Base-by-base conservation (phyloP, 2,113 vertebrate genomes). In the Lanius collurio region DNA sequence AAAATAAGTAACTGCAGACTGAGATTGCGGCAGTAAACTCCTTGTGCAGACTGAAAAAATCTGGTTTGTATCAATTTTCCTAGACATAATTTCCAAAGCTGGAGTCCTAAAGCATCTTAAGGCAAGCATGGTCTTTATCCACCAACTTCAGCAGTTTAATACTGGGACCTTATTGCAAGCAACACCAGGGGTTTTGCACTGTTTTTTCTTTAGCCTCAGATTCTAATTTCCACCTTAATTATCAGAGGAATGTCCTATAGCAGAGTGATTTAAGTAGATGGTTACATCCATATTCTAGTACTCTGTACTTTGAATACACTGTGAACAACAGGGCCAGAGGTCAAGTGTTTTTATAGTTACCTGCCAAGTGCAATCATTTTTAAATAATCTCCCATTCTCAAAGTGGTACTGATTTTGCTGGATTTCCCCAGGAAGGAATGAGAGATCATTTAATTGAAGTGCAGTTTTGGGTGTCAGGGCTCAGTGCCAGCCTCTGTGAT, bases 401-500 rank as follows among this genome's bases (percentile, higher is more conserved):
- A 91, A 93, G 47, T 31, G 30, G 35, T 52, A 92, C 33, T 56
- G 53, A 73, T 87, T 95, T 94, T 88, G 7, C 28, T 57, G 23
- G 55, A 89, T 83, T 95, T 95, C 83, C 63, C 67, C 52, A 79
- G 33, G 46, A 90, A 82, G 39, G 63, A 87, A 73, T 47, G 37
- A 91, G 75, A 83, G 50, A 85, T 70, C 63, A 55, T 63, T 85
- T 80, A 93, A 95, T 53, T 92, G 83, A 76, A 87, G 26, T 28
- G 37, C 44, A 79, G 70, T 60, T 91, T 83, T 85, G 28, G 70
- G 53, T 65, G 50, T 60, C 62, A 93, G 56, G 81, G 65, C 53
- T 84, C 60, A 87, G 62, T 30, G 78, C 67, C 91, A 94, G 28
- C 37, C 78, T 69, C 63, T 74, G 59, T 0, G 5, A 91, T 46